phyloP scores from a whole-genome alignment of 2,888 invertebrate genomes.

The Mesoligia furuncula region DNA sequence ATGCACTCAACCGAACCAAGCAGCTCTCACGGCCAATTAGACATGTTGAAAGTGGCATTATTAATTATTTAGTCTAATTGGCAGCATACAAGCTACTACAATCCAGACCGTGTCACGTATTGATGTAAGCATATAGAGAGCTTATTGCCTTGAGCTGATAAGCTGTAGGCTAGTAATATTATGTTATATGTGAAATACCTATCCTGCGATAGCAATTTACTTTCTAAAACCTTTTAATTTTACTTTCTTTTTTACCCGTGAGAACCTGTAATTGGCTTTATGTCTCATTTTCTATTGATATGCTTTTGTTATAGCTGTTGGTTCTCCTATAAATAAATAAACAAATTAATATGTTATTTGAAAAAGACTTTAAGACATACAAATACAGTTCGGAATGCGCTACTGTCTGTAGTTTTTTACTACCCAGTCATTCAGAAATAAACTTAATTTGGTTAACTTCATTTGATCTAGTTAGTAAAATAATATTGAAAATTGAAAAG shows the following conservation, averaged over 20 bases:
- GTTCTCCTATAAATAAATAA: too few species aligned
- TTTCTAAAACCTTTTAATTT: too few species aligned
- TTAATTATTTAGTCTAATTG: conserved; percentile 42
- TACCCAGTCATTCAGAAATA: not conserved
- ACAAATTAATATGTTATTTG: too few species aligned
- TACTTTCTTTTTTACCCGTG: too few species aligned
- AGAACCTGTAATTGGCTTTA: too few species aligned
- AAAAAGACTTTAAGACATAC: too few species aligned
- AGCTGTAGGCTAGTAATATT: not conserved
- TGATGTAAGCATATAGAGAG: conserved; percentile 2
- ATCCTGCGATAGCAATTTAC: not conserved
- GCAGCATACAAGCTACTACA: not conserved
- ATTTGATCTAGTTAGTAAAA: not conserved
- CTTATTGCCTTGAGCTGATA: conserved; percentile 9
- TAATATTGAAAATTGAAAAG: not conserved
- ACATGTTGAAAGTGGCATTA: conserved; percentile 14
- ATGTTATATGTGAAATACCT: not conserved
- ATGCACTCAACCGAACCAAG: not conserved
- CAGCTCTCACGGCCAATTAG: conserved; percentile 28
- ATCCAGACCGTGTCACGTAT: not conserved
- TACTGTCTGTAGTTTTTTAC: not conserved
- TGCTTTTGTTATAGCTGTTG: too few species aligned
- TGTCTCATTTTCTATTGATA: too few species aligned
- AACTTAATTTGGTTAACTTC: too few species aligned
- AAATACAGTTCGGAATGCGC: too few species aligned